Base-by-base conservation (phyloP, 2,888 invertebrate genomes). In the Podotricha telesiphe region DNA sequence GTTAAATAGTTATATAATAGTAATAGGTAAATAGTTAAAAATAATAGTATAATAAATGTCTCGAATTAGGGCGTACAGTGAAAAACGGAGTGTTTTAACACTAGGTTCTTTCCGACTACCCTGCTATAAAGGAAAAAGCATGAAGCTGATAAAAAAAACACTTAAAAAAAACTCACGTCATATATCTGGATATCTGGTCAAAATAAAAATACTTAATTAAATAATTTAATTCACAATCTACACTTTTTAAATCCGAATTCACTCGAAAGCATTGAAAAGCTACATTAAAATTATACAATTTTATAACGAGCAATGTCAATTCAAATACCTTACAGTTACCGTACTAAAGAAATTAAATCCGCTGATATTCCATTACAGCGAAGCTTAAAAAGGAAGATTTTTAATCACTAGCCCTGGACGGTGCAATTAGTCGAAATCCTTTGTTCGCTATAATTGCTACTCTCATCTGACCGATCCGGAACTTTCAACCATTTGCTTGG, bases 391-490 rank as follows among this genome's bases (percentile, higher is more conserved):
- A 59, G 47, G 53, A 69, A 22, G 48, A 65, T 65, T 65, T 65
- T 65, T 69, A 69, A 69, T 69, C 69, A 69, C 55, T 68, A 45
- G 56, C 40, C 61, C 65, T 55, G 63, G 51, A 63, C 63, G 61
- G 62, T 61, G 61, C 65, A 68, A 71, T 71, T 71, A 71, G 71
- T 58, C 51, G 63, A 42, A 22, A 62, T 63, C 68, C 68, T 71
- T 68, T 71, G 71, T 68, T 59, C 62, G 53, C 63, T 58, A 65
- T 71, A 71, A 71, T 71, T 68, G 71, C 71, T 68, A 68, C 71
- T 71, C 68, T 66, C n/a, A n/a, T n/a, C 65, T 71, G 65, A 45
- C 68, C 62, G 56, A 42, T 66, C 58, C 58, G 56, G 51, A 68
- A 65, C 71, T 71, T 71, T 65, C 55, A 68, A 63, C 68, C 63